Conservation (phyloP, 2,888 invertebrate species). For the Eupithecia insigniata region DNA sequence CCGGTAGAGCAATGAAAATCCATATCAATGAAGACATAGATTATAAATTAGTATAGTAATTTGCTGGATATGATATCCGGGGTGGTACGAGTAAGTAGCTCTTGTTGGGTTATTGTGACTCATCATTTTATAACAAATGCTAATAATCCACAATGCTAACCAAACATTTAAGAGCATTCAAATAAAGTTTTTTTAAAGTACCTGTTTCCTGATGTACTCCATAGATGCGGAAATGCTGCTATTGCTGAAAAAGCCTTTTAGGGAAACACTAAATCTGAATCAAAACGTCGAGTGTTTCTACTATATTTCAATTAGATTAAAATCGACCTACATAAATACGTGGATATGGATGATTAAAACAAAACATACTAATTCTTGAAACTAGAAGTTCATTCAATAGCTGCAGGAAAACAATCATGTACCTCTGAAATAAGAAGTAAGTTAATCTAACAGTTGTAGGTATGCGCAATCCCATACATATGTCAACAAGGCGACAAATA, state of each 20-base stretch:
- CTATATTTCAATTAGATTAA: neutral
- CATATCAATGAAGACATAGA: constrained; percentile 1
- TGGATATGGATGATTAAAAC: neutral
- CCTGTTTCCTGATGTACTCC: neutral
- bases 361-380: no score
- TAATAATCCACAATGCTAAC: neutral
- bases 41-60: neutral
- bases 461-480: constrained; percentile 21
- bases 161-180: neutral
- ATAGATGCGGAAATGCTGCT: neutral
- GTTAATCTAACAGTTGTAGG: neutral
- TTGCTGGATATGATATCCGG: constrained; percentile 6
- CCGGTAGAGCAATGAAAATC: constrained; percentile 26
- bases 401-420: neutral
- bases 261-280: neutral
- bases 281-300: neutral
- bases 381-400: no score
- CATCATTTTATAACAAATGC: neutral
- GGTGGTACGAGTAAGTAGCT: neutral
- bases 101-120: neutral
- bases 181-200: neutral
- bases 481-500: constrained; percentile 27
- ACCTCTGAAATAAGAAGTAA: neutral
- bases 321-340: neutral
- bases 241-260: neutral